Evolutionary conservation across 2,113 vertebrate species (phyloP).

Genomic region (Festucalex cinctus): DNA sequence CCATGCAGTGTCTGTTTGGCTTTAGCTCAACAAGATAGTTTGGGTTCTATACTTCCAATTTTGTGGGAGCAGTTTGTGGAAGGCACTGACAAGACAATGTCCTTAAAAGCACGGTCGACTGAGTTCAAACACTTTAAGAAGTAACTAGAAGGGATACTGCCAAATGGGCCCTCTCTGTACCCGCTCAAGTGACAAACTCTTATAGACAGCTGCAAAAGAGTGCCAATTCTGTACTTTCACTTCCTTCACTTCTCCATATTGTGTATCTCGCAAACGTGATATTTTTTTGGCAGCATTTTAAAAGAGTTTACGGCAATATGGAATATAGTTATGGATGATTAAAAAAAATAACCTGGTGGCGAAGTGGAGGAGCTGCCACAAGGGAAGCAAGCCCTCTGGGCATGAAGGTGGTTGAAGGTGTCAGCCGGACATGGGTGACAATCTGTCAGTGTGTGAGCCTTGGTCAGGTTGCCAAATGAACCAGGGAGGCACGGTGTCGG

Average conservation of each 20-base stretch:
- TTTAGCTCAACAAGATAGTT: background rate
- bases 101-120: background rate
- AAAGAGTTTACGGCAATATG: background rate
- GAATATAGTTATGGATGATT: background rate
- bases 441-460: constrained; percentile 53
- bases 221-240: background rate
- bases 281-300: background rate
- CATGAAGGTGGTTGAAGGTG: constrained; percentile 81
- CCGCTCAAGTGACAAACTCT: background rate
- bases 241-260: background rate
- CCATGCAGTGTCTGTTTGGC: background rate
- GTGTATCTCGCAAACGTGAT: background rate
- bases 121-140: background rate
- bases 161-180: background rate
- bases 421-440: constrained; percentile 82
- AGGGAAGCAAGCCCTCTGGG: constrained; percentile 82
- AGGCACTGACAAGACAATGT: background rate
- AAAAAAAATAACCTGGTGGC: constrained; percentile 66
- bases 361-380: constrained; percentile 88
- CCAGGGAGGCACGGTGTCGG: constrained; percentile 81
- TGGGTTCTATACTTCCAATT: no score
- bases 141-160: no score
- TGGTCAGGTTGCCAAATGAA: constrained; percentile 69
- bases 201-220: background rate
- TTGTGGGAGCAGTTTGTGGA: background rate